phyloP scores from a whole-genome alignment of 2,797 vertebrate genomes.

The Lagorchestes hirsutus region DNA sequence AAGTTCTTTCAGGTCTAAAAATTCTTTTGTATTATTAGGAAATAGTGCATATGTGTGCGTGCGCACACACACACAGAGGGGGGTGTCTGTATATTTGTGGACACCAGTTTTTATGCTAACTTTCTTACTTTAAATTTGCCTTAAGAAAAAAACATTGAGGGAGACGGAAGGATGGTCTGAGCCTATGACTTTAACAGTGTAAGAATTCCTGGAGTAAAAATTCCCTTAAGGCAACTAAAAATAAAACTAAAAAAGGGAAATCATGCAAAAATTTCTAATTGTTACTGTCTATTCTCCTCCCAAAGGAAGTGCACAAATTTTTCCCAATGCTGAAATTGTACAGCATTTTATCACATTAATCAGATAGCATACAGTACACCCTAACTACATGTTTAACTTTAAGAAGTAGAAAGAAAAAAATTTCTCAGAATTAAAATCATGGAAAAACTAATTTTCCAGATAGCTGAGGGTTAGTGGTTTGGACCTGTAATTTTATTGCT shows the following conservation, averaged over 20 bases:
- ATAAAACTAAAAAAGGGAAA: slow-evolving; percentile 40
- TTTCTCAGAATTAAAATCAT: background rate
- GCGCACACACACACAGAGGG: fast-evolving
- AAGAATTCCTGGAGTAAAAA: background rate
- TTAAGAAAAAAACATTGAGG: background rate
- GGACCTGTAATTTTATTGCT: background rate
- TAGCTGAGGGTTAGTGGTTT: background rate
- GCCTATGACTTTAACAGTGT: background rate
- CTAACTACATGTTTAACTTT: background rate
- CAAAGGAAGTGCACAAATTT: no score
- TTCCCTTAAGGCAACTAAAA: background rate
- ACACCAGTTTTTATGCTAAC: background rate
- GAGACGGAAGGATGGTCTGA: background rate
- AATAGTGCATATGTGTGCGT: background rate
- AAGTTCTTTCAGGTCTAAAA: background rate
- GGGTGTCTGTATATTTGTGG: background rate
- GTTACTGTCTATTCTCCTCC: background rate
- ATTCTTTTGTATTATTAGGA: background rate
- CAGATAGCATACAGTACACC: background rate
- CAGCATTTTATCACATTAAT: background rate
- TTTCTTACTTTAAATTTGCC: background rate
- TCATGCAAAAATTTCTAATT: background rate
- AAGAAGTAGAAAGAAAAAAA: background rate
- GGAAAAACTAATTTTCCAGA: background rate
- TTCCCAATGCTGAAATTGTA: background rate